A percentile compares a stretch with the other conserved stretches of the same genome.
Conservation (phyloP, 2,888 invertebrate species). For the Thera obeliscata region DNA sequence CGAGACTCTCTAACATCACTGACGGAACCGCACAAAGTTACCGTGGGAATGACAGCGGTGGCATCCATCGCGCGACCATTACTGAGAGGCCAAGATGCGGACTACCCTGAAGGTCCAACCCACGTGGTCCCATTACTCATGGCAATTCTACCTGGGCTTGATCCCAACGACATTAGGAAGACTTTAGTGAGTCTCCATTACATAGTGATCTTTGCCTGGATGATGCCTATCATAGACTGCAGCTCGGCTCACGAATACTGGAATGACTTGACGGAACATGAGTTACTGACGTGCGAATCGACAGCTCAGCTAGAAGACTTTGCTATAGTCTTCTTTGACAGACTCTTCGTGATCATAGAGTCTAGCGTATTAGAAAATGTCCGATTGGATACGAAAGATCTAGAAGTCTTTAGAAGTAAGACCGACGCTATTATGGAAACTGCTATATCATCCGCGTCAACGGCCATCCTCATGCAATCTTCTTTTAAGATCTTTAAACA, state of each 20-base stretch:
- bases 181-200: slow-evolving; percentile 91
- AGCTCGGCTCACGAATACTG: slow-evolving; percentile 89
- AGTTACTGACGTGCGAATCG: slow-evolving; percentile 89
- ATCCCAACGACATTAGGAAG: slow-evolving; percentile 93
- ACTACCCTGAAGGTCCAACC: slow-evolving; percentile 90
- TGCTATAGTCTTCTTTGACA: slow-evolving; percentile 92
- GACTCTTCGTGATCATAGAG: slow-evolving; percentile 89
- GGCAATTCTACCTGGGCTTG: slow-evolving; percentile 93
- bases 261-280: slow-evolving; percentile 90
- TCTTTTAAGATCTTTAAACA: slow-evolving; percentile 86
- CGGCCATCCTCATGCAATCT: slow-evolving; percentile 88
- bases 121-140: slow-evolving; percentile 93
- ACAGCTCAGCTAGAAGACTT: slow-evolving; percentile 96
- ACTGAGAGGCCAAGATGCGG: slow-evolving; percentile 80
- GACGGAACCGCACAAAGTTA: slow-evolving; percentile 94
- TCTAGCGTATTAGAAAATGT: slow-evolving; percentile 88
- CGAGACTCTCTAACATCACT: slow-evolving; percentile 92
- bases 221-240: slow-evolving; percentile 94
- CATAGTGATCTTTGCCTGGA: slow-evolving; percentile 89
- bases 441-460: slow-evolving; percentile 87
- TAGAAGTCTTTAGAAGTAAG: slow-evolving; percentile 86
- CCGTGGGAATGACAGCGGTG: slow-evolving; percentile 89
- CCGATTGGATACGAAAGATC: slow-evolving; percentile 86
- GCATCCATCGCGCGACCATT: slow-evolving; percentile 88
- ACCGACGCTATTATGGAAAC: slow-evolving; percentile 89